phyloP scores from a whole-genome alignment of 2,888 invertebrate genomes.

The Julus scanicus region DNA sequence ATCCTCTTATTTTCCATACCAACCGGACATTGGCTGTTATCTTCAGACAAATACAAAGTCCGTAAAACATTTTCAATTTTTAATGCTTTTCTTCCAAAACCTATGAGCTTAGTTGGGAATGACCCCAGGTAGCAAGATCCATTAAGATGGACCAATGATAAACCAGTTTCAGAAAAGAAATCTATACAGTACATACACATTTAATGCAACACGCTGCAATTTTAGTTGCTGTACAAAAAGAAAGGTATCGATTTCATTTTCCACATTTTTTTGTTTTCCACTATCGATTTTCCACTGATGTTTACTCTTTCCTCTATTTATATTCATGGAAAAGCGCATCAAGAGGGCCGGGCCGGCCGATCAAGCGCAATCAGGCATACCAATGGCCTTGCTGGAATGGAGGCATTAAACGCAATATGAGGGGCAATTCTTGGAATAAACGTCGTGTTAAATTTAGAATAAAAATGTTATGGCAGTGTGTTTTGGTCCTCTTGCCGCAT shows the following conservation, averaged over 20 bases:
- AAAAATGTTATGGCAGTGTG: neutral
- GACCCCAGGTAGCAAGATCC: slow-evolving; percentile 13
- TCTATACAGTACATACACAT: neutral
- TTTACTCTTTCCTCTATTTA: neutral
- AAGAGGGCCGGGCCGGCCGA: neutral
- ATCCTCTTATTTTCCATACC: neutral
- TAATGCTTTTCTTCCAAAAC: neutral
- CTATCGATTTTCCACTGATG: neutral
- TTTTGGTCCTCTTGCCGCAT: neutral
- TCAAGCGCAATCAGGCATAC: neutral
- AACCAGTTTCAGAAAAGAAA: neutral
- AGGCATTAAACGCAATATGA: neutral
- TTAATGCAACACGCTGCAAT: neutral
- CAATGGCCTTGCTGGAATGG: slow-evolving; percentile 14
- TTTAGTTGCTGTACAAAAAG: neutral
- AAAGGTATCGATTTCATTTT: slow-evolving; percentile 15
- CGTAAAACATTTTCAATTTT: neutral
- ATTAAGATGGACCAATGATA: slow-evolving; percentile 15
- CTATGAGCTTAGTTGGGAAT: neutral
- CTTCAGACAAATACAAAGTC: neutral
- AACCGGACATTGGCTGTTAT: neutral
- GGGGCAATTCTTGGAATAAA: slow-evolving; percentile 8
- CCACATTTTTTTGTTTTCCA: slow-evolving; percentile 1
- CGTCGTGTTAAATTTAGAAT: slow-evolving; percentile 13
- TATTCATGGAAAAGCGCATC: neutral